Evolutionary conservation across 2,113 vertebrate species (phyloP).

Genomic region (Gobiocypris rarus): DNA sequence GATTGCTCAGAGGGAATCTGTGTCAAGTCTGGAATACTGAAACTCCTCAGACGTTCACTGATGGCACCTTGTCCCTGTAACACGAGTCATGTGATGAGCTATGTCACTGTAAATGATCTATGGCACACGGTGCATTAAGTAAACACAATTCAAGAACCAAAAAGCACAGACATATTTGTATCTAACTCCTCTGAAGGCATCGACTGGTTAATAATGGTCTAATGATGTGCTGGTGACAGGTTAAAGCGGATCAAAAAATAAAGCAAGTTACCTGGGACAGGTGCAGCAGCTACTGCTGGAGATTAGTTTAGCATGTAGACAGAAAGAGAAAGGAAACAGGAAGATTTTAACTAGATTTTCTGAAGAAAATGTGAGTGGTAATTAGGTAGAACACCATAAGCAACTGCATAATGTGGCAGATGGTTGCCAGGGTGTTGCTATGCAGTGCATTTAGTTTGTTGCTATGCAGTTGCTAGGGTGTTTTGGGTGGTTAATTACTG

Average conservation of each 20-base stretch:
- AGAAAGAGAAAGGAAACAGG: slow-evolving; percentile 25
- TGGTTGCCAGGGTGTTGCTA: background rate
- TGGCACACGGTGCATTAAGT: background rate
- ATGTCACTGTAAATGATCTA: background rate
- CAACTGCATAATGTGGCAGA: background rate
- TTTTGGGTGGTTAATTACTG: background rate
- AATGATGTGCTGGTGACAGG: background rate
- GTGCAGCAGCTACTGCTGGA: slow-evolving; percentile 18
- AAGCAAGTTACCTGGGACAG: slow-evolving; percentile 20
- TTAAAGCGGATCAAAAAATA: slow-evolving; percentile 17
- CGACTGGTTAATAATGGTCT: background rate
- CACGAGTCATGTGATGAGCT: slow-evolving; percentile 52
- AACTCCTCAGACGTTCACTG: slow-evolving; percentile 84
- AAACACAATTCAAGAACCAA: background rate
- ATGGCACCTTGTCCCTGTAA: slow-evolving; percentile 86
- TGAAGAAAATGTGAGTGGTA: background rate
- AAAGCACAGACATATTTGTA: background rate
- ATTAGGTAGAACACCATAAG: background rate
- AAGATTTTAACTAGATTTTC: background rate
- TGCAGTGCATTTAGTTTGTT: background rate
- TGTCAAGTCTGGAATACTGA: slow-evolving; percentile 86
- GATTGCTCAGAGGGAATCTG: slow-evolving; percentile 81
- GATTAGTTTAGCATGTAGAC: slow-evolving; percentile 35
- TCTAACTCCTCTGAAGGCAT: background rate
- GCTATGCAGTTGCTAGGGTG: background rate